Evolutionary conservation across 2,888 invertebrate genomes (phyloP).

Genomic region (Terebella lapidaria): DNA sequence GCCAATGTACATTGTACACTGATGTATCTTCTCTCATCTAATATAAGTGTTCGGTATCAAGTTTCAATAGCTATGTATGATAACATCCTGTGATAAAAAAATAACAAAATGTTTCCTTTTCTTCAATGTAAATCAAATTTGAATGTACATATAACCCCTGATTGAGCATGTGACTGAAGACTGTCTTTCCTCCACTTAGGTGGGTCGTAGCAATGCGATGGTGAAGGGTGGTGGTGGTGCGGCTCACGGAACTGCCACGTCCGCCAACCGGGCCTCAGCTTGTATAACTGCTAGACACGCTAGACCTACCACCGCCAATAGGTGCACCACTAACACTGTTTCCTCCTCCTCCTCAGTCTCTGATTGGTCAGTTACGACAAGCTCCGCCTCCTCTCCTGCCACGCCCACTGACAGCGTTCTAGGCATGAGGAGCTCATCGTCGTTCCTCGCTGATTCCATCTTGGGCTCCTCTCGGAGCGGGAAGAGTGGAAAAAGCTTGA

Average conservation of each 20-base stretch:
- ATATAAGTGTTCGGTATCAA: too few relatives aligned
- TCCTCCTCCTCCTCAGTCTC: background rate
- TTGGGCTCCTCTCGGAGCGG: background rate
- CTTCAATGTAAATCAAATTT: too few relatives aligned
- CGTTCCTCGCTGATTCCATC: background rate
- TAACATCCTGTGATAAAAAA: too few relatives aligned
- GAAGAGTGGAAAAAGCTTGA: too few relatives aligned
- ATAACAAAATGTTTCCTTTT: too few relatives aligned
- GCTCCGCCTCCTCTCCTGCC: background rate
- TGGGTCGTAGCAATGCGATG: background rate
- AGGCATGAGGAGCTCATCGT: background rate
- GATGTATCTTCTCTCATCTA: too few relatives aligned
- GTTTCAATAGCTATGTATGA: too few relatives aligned
- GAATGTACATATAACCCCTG: too few relatives aligned
- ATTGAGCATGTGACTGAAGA: too few relatives aligned
- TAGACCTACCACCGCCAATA: background rate
- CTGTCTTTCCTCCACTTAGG: too few relatives aligned
- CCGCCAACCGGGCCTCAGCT: background rate
- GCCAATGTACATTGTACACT: too few relatives aligned
- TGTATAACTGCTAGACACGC: background rate
- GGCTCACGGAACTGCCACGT: too few relatives aligned
- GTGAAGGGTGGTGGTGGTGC: background rate
- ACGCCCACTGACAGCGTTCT: background rate
- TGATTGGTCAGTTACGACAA: background rate
- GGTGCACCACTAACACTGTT: background rate